phyloP scores from a whole-genome alignment of 2,888 invertebrate genomes.

The Sminthurinus aureus region DNA sequence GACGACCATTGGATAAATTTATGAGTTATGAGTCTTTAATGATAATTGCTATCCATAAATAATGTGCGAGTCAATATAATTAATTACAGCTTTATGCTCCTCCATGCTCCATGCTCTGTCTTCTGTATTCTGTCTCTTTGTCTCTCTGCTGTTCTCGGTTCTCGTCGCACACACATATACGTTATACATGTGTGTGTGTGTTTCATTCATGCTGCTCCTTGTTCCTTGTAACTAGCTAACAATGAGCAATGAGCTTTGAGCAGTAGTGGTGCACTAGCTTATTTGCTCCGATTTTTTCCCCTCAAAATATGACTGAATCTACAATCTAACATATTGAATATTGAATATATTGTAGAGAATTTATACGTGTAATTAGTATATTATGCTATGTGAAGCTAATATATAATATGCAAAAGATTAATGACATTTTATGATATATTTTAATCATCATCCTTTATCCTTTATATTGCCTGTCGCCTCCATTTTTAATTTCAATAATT shows the following conservation, averaged over 20 bases:
- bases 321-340: too few relatives aligned
- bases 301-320: too few relatives aligned
- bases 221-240: neutral
- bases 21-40: slow-evolving; percentile 42
- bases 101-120: slow-evolving; percentile 5
- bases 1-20: too few relatives aligned
- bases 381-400: too few relatives aligned
- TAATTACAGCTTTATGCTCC: slow-evolving; percentile 38
- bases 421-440: neutral
- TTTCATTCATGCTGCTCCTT: neutral
- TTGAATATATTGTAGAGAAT: too few relatives aligned
- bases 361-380: too few relatives aligned
- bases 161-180: neutral
- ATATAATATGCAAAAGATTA: neutral
- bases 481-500: neutral
- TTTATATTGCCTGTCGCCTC: too few relatives aligned
- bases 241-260: neutral
- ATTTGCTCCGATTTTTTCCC: too few relatives aligned
- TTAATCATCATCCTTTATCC: too few relatives aligned
- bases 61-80: slow-evolving; percentile 45
- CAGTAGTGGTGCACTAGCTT: too few relatives aligned
- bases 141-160: neutral
- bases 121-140: slow-evolving; percentile 7
- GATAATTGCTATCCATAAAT: slow-evolving; percentile 44
- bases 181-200: neutral